phyloP scores from a whole-genome alignment of 2,888 invertebrate species.

The Formica aserva region DNA sequence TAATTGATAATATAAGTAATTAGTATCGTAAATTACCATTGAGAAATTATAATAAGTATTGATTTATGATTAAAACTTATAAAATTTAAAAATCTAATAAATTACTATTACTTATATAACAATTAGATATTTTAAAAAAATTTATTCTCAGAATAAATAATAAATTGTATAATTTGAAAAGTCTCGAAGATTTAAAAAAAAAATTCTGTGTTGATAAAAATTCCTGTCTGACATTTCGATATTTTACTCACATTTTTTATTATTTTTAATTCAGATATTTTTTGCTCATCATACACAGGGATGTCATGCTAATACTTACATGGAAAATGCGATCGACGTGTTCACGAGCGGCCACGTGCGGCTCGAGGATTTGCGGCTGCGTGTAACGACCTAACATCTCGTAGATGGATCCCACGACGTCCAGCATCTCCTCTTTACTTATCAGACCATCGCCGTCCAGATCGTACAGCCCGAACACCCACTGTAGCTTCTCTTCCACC shows the following conservation, averaged over 20 bases:
- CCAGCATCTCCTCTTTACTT: slow-evolving; percentile 93
- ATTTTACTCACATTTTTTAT: neutral
- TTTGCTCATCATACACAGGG: neutral
- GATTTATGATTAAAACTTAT: neutral
- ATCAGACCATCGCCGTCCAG: slow-evolving; percentile 95
- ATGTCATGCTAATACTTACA: slow-evolving; percentile 87
- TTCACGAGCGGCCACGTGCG: slow-evolving; percentile 90
- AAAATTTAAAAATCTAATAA: neutral
- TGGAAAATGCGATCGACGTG: slow-evolving; percentile 95
- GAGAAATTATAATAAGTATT: neutral
- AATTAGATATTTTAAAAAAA: neutral
- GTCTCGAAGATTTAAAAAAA: neutral
- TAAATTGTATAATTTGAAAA: neutral
- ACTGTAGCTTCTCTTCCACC: slow-evolving; percentile 94
- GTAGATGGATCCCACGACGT: slow-evolving; percentile 94
- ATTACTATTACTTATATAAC: neutral
- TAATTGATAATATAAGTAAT: neutral
- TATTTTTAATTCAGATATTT: neutral
- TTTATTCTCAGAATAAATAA: neutral
- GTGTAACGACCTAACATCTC: slow-evolving; percentile 94
- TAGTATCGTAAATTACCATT: neutral
- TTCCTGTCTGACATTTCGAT: neutral
- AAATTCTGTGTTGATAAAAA: neutral
- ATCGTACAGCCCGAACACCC: slow-evolving; percentile 96
- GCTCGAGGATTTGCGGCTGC: slow-evolving; percentile 90